phyloP scores from a whole-genome alignment of 2,888 invertebrate genomes.

The Eupithecia inturbata region DNA sequence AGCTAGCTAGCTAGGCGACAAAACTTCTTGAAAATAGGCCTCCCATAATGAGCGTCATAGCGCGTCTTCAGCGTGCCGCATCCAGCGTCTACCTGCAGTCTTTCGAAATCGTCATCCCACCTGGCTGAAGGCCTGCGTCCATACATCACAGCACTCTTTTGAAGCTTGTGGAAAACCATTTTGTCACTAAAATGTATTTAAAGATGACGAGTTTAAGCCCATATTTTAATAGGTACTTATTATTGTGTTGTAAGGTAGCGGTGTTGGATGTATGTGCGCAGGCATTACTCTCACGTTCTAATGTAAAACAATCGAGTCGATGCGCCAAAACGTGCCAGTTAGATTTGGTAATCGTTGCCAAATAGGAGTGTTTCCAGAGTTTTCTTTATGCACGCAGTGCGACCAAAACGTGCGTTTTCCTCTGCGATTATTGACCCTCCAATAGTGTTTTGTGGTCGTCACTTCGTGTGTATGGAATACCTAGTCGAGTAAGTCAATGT shows the following conservation, averaged over 20 bases:
- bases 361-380: slow-evolving; percentile 4
- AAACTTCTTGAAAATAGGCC: too few relatives aligned
- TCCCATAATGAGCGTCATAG: too few relatives aligned
- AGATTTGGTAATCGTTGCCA: slow-evolving; percentile 19
- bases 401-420: not conserved
- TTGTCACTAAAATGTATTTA: not conserved
- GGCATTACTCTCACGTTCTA: not conserved
- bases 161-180: too few relatives aligned
- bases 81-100: too few relatives aligned
- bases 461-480: slow-evolving; percentile 1
- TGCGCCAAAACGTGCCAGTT: slow-evolving; percentile 7
- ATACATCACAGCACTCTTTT: too few relatives aligned
- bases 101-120: too few relatives aligned
- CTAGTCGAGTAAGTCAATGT: slow-evolving; percentile 4
- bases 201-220: not conserved
- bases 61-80: too few relatives aligned
- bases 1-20: too few relatives aligned
- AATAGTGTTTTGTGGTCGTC: not conserved
- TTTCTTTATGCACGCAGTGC: not conserved
- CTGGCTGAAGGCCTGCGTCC: too few relatives aligned
- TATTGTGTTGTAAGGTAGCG: not conserved
- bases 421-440: not conserved
- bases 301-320: not conserved
- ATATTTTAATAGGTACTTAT: not conserved
- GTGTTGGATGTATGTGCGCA: too few relatives aligned